Conservation (phyloP, 2,113 vertebrate species). For the Gnathonemus longibarbis region DNA sequence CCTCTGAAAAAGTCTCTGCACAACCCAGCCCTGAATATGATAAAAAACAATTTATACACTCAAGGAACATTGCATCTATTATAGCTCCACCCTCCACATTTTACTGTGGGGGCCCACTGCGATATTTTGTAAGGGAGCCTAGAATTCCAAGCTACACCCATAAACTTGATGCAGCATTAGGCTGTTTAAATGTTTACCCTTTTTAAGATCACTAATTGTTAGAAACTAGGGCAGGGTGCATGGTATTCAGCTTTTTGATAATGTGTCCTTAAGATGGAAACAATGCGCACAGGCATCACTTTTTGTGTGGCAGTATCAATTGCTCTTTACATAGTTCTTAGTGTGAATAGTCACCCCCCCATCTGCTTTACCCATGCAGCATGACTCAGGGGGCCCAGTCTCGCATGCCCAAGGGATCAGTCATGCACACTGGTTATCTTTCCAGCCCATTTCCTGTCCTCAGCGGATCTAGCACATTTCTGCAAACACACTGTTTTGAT, state of each 20-base stretch:
- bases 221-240: neutral
- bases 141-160: neutral
- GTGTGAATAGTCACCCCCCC: neutral
- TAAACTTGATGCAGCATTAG: neutral
- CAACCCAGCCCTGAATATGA: neutral
- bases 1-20: neutral
- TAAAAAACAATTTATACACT: neutral
- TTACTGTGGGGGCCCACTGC: neutral
- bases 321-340: neutral
- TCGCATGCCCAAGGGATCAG: neutral
- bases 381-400: neutral
- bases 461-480: neutral
- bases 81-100: neutral
- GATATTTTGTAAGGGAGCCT: neutral
- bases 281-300: neutral
- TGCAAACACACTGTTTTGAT: neutral
- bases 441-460: neutral
- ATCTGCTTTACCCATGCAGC: neutral
- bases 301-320: neutral
- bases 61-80: neutral
- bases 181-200: neutral
- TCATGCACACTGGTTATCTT: neutral
- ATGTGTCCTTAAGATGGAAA: neutral
- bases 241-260: neutral
- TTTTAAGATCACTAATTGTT: neutral